Percentiles rank a stretch among this genome's conserved stretches.
These are phyloP conservation scores for Stenolophus ochropezus DNA, from an alignment of 2,888 invertebrate species.

Conservation along the genomic window DNA sequence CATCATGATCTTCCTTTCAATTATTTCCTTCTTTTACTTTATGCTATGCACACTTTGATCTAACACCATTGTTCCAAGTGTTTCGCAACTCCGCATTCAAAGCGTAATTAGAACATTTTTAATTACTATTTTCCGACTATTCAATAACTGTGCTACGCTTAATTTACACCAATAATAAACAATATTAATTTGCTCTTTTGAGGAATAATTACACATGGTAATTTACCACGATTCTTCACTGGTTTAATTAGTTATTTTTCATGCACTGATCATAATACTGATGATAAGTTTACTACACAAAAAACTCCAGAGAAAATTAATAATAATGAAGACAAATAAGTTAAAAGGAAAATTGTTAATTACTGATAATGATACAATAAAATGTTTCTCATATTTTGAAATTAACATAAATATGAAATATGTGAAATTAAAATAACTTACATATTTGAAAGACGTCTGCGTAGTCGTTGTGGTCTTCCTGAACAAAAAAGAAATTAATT, in stretches of 20 bases:
- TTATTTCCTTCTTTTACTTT: constrained; percentile 48
- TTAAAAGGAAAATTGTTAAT: background rate
- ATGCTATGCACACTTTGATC: constrained; percentile 14
- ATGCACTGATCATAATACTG: background rate
- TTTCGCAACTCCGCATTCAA: constrained; percentile 29
- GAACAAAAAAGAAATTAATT: background rate
- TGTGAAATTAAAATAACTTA: background rate
- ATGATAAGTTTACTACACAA: background rate
- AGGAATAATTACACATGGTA: constrained; percentile 10
- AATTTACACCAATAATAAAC: constrained; percentile 35
- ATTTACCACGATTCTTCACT: constrained; percentile 12
- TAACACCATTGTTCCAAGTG: constrained; percentile 22
- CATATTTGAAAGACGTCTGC: background rate
- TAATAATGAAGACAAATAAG: constrained; percentile 5
- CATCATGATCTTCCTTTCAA: constrained; percentile 43
- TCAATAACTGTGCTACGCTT: constrained; percentile 14
- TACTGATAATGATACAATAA: background rate
- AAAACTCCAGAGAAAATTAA: constrained; percentile 2
- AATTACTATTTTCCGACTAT: constrained; percentile 31
- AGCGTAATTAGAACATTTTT: constrained; percentile 40
- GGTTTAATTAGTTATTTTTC: constrained; percentile 1
- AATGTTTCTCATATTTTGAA: background rate
- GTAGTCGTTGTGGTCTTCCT: background rate
- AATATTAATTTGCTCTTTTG: constrained; percentile 33
- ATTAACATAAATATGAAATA: background rate